phyloP scores from a whole-genome alignment of 92 coral and sea anemone species.

The Galaxea fascicularis region DNA sequence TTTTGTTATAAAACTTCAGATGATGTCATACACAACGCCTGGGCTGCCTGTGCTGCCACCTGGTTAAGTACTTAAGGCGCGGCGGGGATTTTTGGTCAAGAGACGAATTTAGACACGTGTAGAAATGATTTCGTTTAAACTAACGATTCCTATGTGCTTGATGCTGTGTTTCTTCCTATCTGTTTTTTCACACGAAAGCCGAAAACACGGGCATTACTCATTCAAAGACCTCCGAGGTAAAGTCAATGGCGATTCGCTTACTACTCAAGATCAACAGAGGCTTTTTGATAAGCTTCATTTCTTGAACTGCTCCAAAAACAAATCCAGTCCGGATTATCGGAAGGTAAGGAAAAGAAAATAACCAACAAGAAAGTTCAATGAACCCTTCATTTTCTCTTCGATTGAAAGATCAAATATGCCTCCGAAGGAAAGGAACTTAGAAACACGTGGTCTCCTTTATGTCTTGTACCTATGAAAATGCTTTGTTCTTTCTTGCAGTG shows the following conservation, averaged over 20 bases:
- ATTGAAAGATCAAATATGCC: too few relatives aligned
- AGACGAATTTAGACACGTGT: not conserved
- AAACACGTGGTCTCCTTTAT: not conserved
- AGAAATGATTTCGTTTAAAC: not conserved
- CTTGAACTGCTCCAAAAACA: slow-evolving; percentile 45
- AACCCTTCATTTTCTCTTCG: not conserved
- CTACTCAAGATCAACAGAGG: slow-evolving; percentile 40
- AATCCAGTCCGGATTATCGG: slow-evolving; percentile 23
- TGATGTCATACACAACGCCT: too few relatives aligned
- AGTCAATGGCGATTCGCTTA: slow-evolving; percentile 30
- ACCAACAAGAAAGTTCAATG: not conserved
- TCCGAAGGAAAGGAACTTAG: too few relatives aligned
- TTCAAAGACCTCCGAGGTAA: slow-evolving; percentile 9
- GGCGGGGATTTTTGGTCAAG: not conserved
- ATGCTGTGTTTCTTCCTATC: not conserved
- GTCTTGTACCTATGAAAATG: not conserved
- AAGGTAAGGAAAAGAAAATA: slow-evolving; percentile 27
- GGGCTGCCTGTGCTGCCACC: too few relatives aligned
- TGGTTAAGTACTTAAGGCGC: not conserved
- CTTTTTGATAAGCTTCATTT: slow-evolving; percentile 57
- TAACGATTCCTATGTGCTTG: not conserved
- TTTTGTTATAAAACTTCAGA: too few relatives aligned
- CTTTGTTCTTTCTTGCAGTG: slow-evolving; percentile 40
- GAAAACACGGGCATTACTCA: slow-evolving; percentile 13
- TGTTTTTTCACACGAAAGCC: slow-evolving; percentile 12